These are phyloP conservation scores for Drosophila chauvacae DNA, from an alignment of 1,140 invertebrate genomes.

Conservation along the genomic window DNA sequence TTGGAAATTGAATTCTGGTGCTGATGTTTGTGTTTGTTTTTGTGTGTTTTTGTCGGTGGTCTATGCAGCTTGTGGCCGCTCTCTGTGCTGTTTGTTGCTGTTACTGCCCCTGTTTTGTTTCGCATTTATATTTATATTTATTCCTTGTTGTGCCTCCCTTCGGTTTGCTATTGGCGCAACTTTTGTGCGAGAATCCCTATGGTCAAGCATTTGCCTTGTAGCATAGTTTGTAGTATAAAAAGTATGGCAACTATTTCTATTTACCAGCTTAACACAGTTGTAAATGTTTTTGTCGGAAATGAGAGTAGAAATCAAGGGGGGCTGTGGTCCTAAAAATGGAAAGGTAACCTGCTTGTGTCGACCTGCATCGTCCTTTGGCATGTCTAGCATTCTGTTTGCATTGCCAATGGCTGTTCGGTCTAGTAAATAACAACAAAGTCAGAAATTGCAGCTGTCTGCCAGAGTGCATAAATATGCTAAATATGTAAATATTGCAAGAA, in stretches of 20 bases:
- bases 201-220: slow-evolving; percentile 54
- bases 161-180: slow-evolving; percentile 49
- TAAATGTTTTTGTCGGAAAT: slow-evolving; percentile 40
- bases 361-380: slow-evolving; percentile 45
- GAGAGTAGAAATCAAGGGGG: slow-evolving; percentile 21
- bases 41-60: slow-evolving; percentile 21
- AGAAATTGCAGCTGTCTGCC: slow-evolving; percentile 32
- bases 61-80: slow-evolving; percentile 51
- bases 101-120: slow-evolving; percentile 17
- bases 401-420: slow-evolving; percentile 72
- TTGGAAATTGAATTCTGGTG: slow-evolving; percentile 69
- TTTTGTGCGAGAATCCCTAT: slow-evolving; percentile 47
- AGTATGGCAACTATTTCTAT: slow-evolving; percentile 71
- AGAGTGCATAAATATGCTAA: slow-evolving; percentile 71
- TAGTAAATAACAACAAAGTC: slow-evolving; percentile 56
- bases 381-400: slow-evolving; percentile 74
- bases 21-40: slow-evolving; percentile 28
- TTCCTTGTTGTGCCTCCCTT: slow-evolving; percentile 36
- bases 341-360: slow-evolving; percentile 28
- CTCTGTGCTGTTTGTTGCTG: slow-evolving; percentile 1
- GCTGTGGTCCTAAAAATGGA: background rate
- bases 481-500: slow-evolving; percentile 70
- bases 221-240: slow-evolving; percentile 53
- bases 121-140: slow-evolving; percentile 32
- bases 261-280: slow-evolving; percentile 59